Evolutionary conservation across 2,888 invertebrate species (phyloP).

Genomic region (Pristionchus japonicus): DNA sequence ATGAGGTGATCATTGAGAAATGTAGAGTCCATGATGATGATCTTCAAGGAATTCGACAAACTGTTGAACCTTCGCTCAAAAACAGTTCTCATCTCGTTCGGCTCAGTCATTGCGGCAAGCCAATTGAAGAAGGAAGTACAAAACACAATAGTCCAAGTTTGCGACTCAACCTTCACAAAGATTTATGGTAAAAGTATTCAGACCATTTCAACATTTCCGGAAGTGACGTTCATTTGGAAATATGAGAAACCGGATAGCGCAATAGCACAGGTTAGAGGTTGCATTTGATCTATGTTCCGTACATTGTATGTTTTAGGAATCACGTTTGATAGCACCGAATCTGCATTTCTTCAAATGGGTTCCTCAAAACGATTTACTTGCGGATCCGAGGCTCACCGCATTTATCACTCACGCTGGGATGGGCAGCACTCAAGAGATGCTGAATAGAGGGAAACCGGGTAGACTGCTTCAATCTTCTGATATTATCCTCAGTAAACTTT

Average conservation of each 20-base stretch:
- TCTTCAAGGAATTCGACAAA: not conserved
- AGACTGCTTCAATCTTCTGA: fast-evolving
- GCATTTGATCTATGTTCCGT: not conserved
- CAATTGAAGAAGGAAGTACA: not conserved
- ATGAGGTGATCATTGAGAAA: not conserved
- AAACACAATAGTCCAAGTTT: not conserved
- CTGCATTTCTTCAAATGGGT: not conserved
- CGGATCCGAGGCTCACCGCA: not conserved
- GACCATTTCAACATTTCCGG: not conserved
- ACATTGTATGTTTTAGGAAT: not conserved
- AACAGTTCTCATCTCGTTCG: not conserved
- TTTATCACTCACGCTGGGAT: not conserved
- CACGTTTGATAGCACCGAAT: not conserved
- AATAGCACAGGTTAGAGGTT: not conserved
- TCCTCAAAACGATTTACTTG: slow-evolving; percentile 33
- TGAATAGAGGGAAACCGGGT: not conserved
- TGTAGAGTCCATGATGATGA: too few species aligned
- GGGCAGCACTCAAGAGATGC: not conserved
- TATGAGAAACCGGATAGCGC: not conserved
- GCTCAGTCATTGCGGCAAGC: not conserved
- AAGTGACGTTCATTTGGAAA: not conserved
- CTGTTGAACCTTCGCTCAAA: not conserved
- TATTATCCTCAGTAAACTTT: not conserved
- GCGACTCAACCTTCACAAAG: too few species aligned
- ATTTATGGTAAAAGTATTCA: not conserved